Base-by-base conservation (phyloP, 92 coral and sea anemone genomes). In the Bergia sp. region DNA sequence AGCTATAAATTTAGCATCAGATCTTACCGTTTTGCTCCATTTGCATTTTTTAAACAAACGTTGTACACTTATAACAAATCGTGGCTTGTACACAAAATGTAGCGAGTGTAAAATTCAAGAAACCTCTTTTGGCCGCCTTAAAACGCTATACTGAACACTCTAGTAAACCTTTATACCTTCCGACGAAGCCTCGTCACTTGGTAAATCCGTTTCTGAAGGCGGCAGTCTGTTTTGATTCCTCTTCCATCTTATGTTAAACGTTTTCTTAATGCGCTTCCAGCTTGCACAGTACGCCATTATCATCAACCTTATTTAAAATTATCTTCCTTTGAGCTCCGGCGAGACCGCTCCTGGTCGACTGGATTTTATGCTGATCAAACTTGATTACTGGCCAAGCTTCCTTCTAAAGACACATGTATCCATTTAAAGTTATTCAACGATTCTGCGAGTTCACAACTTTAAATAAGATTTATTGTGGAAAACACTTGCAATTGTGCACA, bases 151-250 rank as follows among this genome's bases (percentile, higher is more conserved):
- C 29, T 61, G 4, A 20, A 61, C 69, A 61, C 5, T 4, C 20
- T 5, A 16, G n/a, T 16, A 61, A 61, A 3, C 0, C 23, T 20
- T 18, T 61, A 21, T 61, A 61, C 69, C 69, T 61, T 61, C 69
- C n/a, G 69, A 74, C 7, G 37, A 64, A 37, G 15, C n/a, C 47
- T 64, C 53, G 49, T 57, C 76, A 61, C 55, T 45, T 64, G 86
- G 6, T 55, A 64, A 58, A 82, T 64, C 50, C 45, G 86, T 40
- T 39, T 64, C 86, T 41, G 44, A 74, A 42, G 73, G 76, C 18
- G 47, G 73, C 15, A 53, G 49, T n/a, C 86, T 58, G 86, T 71
- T 20, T 7, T 13, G 82, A 79, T 79, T 47, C 8, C 82, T 79
- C 40, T 79, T 47, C 82, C 82, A 79, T 47, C 13, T 79, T 7